Conservation (phyloP, 2,113 vertebrate species). For the Elaphurus davidianus region DNA sequence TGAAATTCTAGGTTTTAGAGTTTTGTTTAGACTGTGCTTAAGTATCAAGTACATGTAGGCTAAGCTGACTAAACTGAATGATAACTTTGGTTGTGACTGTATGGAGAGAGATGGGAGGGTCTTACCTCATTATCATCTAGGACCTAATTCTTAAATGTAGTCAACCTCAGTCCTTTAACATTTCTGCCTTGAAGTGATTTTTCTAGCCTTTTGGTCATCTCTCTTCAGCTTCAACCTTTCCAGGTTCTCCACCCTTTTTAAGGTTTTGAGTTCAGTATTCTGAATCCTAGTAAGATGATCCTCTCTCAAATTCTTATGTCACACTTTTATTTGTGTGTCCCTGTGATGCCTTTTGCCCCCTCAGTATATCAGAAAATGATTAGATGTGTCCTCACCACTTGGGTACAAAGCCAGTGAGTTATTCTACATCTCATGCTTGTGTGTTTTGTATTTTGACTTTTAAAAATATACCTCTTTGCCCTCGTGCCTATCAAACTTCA, state of each 20-base stretch:
- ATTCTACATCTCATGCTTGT: not conserved
- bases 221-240: not conserved
- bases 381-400: not conserved
- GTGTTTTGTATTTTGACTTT: not conserved
- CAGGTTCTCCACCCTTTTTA: not conserved
- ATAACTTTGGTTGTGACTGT: not conserved
- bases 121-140: not conserved
- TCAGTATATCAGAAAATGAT: not conserved
- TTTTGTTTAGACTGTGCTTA: not conserved
- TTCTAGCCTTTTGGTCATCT: not conserved
- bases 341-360: not conserved
- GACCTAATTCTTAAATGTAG: not conserved
- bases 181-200: not conserved
- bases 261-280: not conserved
- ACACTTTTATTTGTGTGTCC: not conserved
- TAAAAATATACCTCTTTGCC: not conserved
- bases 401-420: not conserved
- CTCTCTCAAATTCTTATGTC: not conserved
- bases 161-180: not conserved
- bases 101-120: not conserved
- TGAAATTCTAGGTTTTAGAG: not conserved
- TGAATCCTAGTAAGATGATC: not conserved
- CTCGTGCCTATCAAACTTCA: not conserved
- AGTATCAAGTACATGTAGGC: not conserved
- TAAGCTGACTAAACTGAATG: not conserved